Conservation (phyloP, 2,113 vertebrate species). For the Perognathus longimembris region DNA sequence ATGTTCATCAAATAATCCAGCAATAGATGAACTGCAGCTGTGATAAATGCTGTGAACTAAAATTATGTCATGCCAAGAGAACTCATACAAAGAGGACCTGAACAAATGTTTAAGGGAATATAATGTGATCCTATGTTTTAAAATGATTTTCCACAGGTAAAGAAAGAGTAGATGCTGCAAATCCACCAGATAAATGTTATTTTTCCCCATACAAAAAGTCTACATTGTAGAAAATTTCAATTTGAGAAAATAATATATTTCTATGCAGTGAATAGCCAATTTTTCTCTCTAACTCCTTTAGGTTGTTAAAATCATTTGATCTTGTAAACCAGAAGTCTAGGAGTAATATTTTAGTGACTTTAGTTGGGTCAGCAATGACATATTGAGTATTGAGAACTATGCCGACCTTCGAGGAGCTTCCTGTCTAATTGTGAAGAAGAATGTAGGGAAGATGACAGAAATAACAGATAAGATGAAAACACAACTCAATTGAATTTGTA, state of each 20-base stretch:
- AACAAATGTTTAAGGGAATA: not conserved
- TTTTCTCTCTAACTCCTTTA: not conserved
- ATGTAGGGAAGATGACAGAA: not conserved
- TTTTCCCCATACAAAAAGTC: not conserved
- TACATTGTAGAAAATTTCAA: slow-evolving; percentile 10
- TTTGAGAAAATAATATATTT: not conserved
- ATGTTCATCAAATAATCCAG: not conserved
- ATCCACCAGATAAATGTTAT: not conserved
- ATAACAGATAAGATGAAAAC: not conserved
- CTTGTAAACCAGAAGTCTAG: not conserved
- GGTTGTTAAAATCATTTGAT: not conserved
- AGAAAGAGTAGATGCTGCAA: not conserved
- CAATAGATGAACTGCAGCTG: not conserved
- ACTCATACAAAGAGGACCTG: not conserved
- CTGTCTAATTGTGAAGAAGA: not conserved
- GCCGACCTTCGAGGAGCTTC: not conserved
- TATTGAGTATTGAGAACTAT: not conserved
- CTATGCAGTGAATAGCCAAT: not conserved
- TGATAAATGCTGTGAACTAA: slow-evolving; percentile 25
- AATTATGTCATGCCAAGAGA: not conserved
- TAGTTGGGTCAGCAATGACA: not conserved
- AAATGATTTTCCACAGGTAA: not conserved
- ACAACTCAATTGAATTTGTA: not conserved
- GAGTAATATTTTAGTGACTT: not conserved
- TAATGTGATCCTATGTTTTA: not conserved